A percentile compares a stretch with the other conserved stretches of the same genome.
Evolutionary conservation across 2,113 vertebrate genomes (phyloP).

Genomic region (Tonatia bakeri): DNA sequence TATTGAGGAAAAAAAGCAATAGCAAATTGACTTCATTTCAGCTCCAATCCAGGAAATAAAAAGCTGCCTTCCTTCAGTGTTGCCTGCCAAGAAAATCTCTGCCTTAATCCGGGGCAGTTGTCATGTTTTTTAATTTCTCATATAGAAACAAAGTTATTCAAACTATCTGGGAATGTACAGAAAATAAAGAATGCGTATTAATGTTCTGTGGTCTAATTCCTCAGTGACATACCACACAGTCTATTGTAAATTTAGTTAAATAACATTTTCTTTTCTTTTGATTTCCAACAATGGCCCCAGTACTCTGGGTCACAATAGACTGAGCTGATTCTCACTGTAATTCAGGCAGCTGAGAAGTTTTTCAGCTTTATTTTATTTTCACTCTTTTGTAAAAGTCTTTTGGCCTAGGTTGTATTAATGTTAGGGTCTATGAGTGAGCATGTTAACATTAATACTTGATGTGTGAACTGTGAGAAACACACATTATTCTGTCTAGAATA

Average conservation of each 20-base stretch:
- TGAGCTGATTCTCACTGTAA: neutral
- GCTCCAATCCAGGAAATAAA: neutral
- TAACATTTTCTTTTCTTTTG: neutral
- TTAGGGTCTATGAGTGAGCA: fast-evolving
- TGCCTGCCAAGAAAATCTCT: fast-evolving
- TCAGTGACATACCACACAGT: neutral
- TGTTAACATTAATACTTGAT: fast-evolving
- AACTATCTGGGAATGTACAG: neutral
- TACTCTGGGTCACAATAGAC: fast-evolving
- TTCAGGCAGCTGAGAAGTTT: neutral
- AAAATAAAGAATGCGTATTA: neutral
- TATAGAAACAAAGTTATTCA: neutral
- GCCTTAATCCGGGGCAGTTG: neutral
- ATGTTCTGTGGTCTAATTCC: neutral
- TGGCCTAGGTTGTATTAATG: neutral
- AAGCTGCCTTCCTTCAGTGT: neutral
- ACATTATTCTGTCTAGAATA: fast-evolving
- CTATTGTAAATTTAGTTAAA: neutral
- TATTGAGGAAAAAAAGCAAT: neutral
- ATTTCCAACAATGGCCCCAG: neutral
- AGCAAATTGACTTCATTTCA: neutral
- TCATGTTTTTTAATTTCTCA: neutral
- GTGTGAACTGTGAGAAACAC: fast-evolving
- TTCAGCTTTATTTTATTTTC: neutral
- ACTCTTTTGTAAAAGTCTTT: neutral